These are phyloP conservation scores for Cylas formicarius DNA, from an alignment of 1,140 invertebrate species.

Conservation along the genomic window DNA sequence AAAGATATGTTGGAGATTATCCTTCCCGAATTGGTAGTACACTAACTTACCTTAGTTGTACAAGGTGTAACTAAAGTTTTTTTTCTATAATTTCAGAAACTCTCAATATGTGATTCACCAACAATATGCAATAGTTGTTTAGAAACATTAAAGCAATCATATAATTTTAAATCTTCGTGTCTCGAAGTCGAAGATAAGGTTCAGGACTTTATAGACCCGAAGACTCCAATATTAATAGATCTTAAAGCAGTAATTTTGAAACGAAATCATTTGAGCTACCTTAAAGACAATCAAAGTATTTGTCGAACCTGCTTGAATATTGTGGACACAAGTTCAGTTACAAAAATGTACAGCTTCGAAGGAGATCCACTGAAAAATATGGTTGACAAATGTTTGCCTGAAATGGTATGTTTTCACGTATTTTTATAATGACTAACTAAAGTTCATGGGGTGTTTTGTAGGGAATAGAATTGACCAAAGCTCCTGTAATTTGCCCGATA, in stretches of 20 bases:
- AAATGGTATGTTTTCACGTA: constrained; percentile 9
- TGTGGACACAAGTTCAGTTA: constrained; percentile 1
- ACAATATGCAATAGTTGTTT: constrained; percentile 11
- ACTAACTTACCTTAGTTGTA: not conserved
- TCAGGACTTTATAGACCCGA: constrained; percentile 11
- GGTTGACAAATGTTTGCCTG: constrained; percentile 17
- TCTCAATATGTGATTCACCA: constrained; percentile 10
- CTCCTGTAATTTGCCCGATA: constrained; percentile 7
- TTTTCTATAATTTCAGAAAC: constrained; percentile 5
- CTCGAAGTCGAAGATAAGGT: constrained; percentile 17
- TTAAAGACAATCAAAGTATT: not conserved
- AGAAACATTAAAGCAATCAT: constrained; percentile 12
- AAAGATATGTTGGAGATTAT: constrained; percentile 16
- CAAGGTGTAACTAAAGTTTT: not conserved
- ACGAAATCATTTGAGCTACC: too few species aligned
- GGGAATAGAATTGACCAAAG: constrained; percentile 11
- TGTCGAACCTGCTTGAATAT: constrained; percentile 14
- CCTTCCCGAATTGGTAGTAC: constrained; percentile 14
- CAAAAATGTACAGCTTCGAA: constrained; percentile 8
- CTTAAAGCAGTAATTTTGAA: constrained; percentile 9
- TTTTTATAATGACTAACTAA: constrained; percentile 6
- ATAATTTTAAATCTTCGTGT: constrained; percentile 16
- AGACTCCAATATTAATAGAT: constrained; percentile 4
- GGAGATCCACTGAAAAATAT: constrained; percentile 16
- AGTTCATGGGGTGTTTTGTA: not conserved